These are phyloP conservation scores for Aleiodes testaceus DNA, from an alignment of 2,888 invertebrate genomes.

Conservation along the genomic window DNA sequence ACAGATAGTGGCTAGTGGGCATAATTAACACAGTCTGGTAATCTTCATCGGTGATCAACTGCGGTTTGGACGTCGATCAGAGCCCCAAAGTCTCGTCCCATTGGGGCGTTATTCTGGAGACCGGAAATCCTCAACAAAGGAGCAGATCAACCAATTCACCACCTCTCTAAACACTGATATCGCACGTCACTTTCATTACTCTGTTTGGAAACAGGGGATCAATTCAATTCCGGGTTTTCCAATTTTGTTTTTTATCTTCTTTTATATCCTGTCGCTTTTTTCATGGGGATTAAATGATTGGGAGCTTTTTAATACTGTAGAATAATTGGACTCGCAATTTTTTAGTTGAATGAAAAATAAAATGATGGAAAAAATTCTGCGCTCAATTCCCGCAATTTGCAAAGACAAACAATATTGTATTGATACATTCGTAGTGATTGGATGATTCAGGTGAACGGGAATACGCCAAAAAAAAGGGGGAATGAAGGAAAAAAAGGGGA, in stretches of 20 bases:
- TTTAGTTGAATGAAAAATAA: too few species aligned
- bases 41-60: conserved; percentile 2
- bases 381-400: too few species aligned
- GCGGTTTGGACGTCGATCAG: conserved; percentile 12
- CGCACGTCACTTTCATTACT: conserved; percentile 1
- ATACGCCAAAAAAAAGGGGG: background rate
- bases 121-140: conserved; percentile 43
- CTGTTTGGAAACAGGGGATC: conserved; percentile 18
- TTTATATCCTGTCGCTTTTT: too few species aligned
- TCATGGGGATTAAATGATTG: too few species aligned
- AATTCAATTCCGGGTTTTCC: conserved; percentile 27
- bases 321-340: too few species aligned
- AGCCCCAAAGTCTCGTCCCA: conserved; percentile 1
- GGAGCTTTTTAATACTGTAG: too few species aligned
- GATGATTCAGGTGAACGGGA: background rate
- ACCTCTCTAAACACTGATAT: conserved; percentile 23
- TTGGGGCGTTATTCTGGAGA: conserved; percentile 36
- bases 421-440: background rate
- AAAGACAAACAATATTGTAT: too few species aligned
- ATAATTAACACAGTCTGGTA: conserved; percentile 19
- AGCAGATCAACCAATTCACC: conserved; percentile 35
- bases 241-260: too few species aligned
- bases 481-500: background rate
- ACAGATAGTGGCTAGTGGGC: conserved; percentile 2
- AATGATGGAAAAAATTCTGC: too few species aligned